A percentile compares a stretch with the other conserved stretches of the same genome.
phyloP scores from a whole-genome alignment of 2,888 invertebrate species.

The Lepeophtheirus nordmannii region DNA sequence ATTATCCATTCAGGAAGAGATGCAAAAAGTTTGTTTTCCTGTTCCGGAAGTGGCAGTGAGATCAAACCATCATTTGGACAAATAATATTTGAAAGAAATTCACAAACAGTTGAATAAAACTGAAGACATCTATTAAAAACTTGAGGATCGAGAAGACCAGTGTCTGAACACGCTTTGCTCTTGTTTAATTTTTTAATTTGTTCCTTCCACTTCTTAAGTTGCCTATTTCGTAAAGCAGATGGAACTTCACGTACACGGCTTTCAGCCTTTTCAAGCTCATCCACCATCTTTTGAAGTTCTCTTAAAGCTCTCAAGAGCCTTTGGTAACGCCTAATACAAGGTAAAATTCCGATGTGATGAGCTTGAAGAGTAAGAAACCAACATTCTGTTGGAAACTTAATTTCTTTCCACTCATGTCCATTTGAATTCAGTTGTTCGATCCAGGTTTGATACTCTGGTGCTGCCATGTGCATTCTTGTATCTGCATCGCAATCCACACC shows the following conservation, averaged over 20 bases:
- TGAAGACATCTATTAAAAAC: constrained; percentile 63
- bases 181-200: constrained; percentile 40
- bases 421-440: constrained; percentile 44
- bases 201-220: constrained; percentile 46
- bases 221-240: constrained; percentile 59
- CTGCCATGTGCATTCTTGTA: constrained; percentile 64
- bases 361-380: constrained; percentile 91
- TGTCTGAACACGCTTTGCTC: constrained; percentile 80
- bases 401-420: constrained; percentile 21
- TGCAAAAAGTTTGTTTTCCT: constrained; percentile 57
- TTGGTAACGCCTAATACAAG: constrained; percentile 69
- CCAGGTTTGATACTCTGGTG: constrained; percentile 66
- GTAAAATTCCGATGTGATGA: constrained; percentile 78
- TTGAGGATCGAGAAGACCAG: constrained; percentile 66
- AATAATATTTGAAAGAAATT: constrained; percentile 45
- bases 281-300: constrained; percentile 71
- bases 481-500: constrained; percentile 52
- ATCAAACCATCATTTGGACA: constrained; percentile 32
- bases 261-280: constrained; percentile 64
- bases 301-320: constrained; percentile 56
- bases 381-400: constrained; percentile 84
- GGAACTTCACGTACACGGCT: constrained; percentile 62
- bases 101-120: constrained; percentile 73
- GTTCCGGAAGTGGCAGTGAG: constrained; percentile 42
- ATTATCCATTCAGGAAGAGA: constrained; percentile 94